These are phyloP conservation scores for Trichonephila inaurata DNA, from an alignment of 1,140 invertebrate genomes.

Conservation along the genomic window DNA sequence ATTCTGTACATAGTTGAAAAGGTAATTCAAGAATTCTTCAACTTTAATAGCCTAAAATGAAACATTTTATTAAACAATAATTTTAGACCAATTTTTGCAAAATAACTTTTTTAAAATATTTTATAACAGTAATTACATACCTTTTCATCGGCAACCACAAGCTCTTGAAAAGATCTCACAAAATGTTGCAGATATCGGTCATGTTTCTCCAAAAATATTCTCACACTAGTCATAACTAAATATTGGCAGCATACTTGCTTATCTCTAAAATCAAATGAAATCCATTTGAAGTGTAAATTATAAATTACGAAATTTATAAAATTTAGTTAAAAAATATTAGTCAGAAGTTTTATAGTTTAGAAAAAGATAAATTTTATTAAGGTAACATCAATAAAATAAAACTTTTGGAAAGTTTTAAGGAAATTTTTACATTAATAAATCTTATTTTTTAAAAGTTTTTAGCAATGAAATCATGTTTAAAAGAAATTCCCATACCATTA, in stretches of 20 bases:
- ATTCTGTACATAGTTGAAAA: conserved; percentile 85
- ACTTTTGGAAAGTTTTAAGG: no score
- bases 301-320: background rate
- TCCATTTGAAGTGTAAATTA: no score
- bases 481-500: no score
- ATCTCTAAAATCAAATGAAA: conserved; percentile 82
- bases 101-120: background rate
- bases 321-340: no score
- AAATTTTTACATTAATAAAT: no score
- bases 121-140: conserved; percentile 78
- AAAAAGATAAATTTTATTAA: no score
- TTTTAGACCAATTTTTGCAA: background rate
- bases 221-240: conserved; percentile 89
- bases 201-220: conserved; percentile 88
- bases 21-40: conserved; percentile 84
- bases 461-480: no score
- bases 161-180: conserved; percentile 87
- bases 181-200: conserved; percentile 84
- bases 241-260: conserved; percentile 88
- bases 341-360: no score
- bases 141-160: conserved; percentile 91
- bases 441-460: no score
- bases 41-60: conserved; percentile 82
- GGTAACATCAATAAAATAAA: no score
- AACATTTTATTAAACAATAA: background rate